These are phyloP conservation scores for Morone chrysops DNA, from an alignment of 2,113 vertebrate genomes.

Conservation along the genomic window DNA sequence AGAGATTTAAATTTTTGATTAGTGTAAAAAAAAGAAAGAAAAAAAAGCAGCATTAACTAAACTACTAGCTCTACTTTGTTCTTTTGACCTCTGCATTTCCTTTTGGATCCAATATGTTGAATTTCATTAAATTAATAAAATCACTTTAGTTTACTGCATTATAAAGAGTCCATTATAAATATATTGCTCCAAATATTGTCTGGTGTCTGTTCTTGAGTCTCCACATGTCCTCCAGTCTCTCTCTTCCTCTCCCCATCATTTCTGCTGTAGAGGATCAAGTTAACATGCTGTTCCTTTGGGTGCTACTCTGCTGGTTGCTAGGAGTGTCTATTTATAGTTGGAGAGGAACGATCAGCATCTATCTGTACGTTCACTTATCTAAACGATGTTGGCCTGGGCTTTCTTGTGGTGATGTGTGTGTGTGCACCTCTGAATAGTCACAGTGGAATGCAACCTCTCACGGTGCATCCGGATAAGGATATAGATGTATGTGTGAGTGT, in stretches of 20 bases:
- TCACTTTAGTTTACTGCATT: not conserved
- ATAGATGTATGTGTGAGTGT: not conserved
- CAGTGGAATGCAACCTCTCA: slow-evolving; percentile 32
- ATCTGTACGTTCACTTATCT: slow-evolving; percentile 68
- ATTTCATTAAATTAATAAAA: slow-evolving; percentile 11
- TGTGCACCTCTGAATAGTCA: slow-evolving; percentile 22
- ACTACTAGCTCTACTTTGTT: not conserved
- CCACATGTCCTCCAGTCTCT: slow-evolving; percentile 10
- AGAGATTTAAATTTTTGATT: not conserved
- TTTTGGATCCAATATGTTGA: not conserved
- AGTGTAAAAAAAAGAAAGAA: no score
- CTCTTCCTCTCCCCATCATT: slow-evolving; percentile 1
- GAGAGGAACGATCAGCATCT: slow-evolving; percentile 60
- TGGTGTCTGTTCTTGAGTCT: slow-evolving; percentile 23
- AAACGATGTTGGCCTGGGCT: slow-evolving; percentile 55
- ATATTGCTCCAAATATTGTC: not conserved
- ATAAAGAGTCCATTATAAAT: not conserved
- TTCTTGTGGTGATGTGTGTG: slow-evolving; percentile 28
- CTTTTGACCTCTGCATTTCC: not conserved
- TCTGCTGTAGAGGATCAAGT: slow-evolving; percentile 58
- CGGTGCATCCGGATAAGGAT: slow-evolving; percentile 8
- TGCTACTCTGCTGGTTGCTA: slow-evolving; percentile 63
- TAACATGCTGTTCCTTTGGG: slow-evolving; percentile 65
- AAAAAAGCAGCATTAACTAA: not conserved
- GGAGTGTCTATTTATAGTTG: slow-evolving; percentile 74